Percentiles rank a stretch among this genome's conserved stretches.
Evolutionary conservation across 2,113 vertebrate species (phyloP).

Genomic region (Lepidothrix coronata): DNA sequence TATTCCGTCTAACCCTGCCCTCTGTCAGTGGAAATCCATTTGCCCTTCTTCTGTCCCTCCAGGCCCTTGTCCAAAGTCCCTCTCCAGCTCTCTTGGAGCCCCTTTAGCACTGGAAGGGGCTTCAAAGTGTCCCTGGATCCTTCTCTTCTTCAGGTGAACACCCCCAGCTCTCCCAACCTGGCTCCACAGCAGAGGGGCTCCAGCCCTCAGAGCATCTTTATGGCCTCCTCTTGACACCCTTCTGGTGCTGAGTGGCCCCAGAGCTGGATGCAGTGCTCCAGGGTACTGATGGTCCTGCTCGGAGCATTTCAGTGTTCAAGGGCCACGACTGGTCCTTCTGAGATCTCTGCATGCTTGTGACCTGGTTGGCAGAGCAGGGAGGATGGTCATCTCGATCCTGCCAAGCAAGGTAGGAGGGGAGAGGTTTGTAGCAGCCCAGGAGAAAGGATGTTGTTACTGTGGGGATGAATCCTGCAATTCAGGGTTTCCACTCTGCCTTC

Average conservation of each 20-base stretch:
- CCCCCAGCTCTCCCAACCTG: neutral
- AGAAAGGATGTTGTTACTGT: neutral
- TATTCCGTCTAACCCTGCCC: neutral
- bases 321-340: fast-evolving
- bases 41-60: neutral
- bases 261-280: neutral
- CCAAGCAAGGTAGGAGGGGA: neutral
- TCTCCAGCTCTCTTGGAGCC: neutral
- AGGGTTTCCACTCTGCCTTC: neutral
- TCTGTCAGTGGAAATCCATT: neutral
- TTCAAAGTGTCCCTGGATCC: neutral
- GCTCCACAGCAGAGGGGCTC: neutral
- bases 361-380: neutral
- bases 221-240: neutral
- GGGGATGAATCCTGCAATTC: neutral
- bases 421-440: neutral
- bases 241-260: neutral
- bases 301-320: neutral
- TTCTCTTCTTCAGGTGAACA: neutral
- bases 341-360: neutral
- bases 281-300: neutral
- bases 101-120: neutral
- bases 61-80: neutral
- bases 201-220: neutral
- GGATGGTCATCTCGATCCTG: neutral